These are phyloP conservation scores for Ophiodon elongatus DNA, from an alignment of 2,113 vertebrate species.

Conservation along the genomic window DNA sequence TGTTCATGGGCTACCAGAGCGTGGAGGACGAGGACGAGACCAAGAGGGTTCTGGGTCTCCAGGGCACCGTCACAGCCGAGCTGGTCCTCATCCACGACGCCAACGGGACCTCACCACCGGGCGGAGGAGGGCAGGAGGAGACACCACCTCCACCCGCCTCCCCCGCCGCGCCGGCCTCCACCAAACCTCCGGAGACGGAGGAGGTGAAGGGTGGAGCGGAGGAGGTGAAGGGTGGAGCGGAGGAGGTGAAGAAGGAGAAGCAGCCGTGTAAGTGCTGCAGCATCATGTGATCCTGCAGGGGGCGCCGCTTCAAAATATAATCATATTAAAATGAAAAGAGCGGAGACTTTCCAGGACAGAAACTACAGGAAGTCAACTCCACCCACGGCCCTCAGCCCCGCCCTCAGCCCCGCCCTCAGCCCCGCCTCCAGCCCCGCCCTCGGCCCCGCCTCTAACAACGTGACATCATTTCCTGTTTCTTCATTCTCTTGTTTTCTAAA, in stretches of 20 bases:
- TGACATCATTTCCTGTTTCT: slow-evolving; percentile 57
- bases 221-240: slow-evolving; percentile 41
- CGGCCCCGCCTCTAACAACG: slow-evolving; percentile 39
- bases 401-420: slow-evolving; percentile 23
- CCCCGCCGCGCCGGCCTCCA: not conserved
- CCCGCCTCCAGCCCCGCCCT: slow-evolving; percentile 30
- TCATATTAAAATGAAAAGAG: slow-evolving; percentile 22
- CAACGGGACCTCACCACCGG: slow-evolving; percentile 72
- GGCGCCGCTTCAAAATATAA: not conserved
- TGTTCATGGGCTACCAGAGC: slow-evolving; percentile 97
- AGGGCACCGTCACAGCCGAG: slow-evolving; percentile 92
- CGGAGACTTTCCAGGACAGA: slow-evolving; percentile 19
- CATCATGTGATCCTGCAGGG: slow-evolving; percentile 87
- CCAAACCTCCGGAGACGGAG: slow-evolving; percentile 54
- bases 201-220: slow-evolving; percentile 7
- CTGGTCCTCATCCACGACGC: slow-evolving; percentile 91
- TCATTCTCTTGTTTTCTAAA: slow-evolving; percentile 59
- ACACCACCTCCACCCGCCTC: slow-evolving; percentile 80
- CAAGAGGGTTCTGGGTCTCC: slow-evolving; percentile 91
- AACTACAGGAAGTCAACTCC: slow-evolving; percentile 49
- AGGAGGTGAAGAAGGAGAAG: slow-evolving; percentile 81
- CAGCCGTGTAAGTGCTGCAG: slow-evolving; percentile 94
- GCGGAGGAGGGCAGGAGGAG: not conserved
- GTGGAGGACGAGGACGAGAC: slow-evolving; percentile 94
- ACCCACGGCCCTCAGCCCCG: slow-evolving; percentile 36